Base-by-base conservation (phyloP, 2,113 vertebrate species). In the Datnioides undecimradiatus region DNA sequence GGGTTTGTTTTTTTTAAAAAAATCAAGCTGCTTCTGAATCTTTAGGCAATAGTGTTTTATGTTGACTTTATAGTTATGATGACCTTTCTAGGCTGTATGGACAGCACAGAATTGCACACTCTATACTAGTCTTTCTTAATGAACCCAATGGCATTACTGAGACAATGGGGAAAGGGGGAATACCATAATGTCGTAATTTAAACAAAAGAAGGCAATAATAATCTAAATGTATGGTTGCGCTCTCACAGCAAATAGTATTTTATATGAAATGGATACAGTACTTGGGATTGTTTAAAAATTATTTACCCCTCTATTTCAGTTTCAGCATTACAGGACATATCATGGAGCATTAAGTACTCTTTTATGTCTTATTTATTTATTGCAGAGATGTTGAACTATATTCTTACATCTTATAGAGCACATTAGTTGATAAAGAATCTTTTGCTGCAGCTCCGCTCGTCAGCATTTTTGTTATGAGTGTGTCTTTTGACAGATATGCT, bases 281-380 rank as follows among this genome's bases (percentile, higher is more conserved):
- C 27, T 10, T 23, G 29, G 3, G 33, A 71, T 45, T 3, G 12
- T 66, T 73, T 43, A 31, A 65, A 45, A 40, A 38, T 17, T 8
- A 3, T 40, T 58, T 73, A 6, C 23, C 41, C 11, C 8, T 70
- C 23, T 63, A n/a, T n/a, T n/a, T n/a, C n/a, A n/a, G 2, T 93
- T 93, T 94, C 82, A 97, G 97, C 95, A 95, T 79, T 97, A 98
- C 87, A 98, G 97, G 75, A 96, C 97, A 0, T 98, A 98, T 92
- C 95, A 97, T 90, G 98, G 97, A n/a, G 97, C 97, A 76, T 96
- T 98, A 14, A n/a, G n/a, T n/a, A n/a, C n/a, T 99, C 98, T 93
- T 98, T 98, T 88, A 96, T 99, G 83, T 96, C 97, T 73, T 59
- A 31, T 54, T 72, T 16, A 58, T 25, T 45, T 25, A 55, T 33